Evolutionary conservation across 2,797 vertebrate species (phyloP).

Genomic region (Coracias cyanogaster): DNA sequence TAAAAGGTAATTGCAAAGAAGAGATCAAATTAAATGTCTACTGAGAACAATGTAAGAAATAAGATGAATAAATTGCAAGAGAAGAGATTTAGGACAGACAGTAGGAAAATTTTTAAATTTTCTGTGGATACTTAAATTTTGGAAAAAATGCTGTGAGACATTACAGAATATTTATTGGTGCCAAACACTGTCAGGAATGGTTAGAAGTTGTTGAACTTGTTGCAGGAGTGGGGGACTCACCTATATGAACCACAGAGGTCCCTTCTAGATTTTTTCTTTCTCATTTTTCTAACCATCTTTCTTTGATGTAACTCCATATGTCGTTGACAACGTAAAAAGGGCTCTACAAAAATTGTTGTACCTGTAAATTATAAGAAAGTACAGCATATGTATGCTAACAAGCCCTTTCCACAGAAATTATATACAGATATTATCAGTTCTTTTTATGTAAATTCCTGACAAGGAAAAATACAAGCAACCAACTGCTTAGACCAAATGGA

Average conservation of each 20-base stretch:
- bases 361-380: neutral
- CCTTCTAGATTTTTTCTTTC: neutral
- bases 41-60: neutral
- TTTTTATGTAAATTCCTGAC: neutral
- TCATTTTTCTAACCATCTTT: neutral
- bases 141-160: neutral
- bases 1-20: neutral
- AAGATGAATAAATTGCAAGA: neutral
- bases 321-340: neutral
- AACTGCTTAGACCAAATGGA: neutral
- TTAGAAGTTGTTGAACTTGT: neutral
- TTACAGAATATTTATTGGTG: neutral
- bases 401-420: neutral
- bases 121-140: neutral
- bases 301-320: neutral
- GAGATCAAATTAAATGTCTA: neutral
- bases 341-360: neutral
- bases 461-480: neutral
- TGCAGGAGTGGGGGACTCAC: rapidly evolving
- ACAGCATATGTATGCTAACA: neutral
- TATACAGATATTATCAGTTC: neutral
- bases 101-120: neutral
- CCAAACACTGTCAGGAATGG: neutral
- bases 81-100: neutral
- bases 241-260: neutral